Conservation (phyloP, 2,113 vertebrate species). For the Promerops cafer region DNA sequence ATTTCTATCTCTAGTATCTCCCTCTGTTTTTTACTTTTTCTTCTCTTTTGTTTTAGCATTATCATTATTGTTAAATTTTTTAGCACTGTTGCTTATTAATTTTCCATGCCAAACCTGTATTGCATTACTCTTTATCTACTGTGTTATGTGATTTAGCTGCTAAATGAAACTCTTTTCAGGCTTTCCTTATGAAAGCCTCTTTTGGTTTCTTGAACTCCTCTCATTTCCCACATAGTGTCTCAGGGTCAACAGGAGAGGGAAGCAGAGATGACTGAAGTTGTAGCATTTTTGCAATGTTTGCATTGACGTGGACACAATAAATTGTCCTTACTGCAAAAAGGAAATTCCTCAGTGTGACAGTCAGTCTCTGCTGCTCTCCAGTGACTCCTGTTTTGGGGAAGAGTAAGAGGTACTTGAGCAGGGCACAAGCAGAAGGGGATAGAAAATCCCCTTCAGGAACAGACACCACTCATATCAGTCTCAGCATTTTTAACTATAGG, state of each 20-base stretch:
- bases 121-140: neutral
- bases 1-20: neutral
- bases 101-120: neutral
- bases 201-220: neutral
- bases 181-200: neutral
- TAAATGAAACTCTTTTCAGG: neutral
- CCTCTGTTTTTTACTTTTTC: neutral
- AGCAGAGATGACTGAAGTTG: neutral
- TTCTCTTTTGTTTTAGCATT: neutral
- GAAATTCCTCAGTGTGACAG: neutral
- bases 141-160: neutral
- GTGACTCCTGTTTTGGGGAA: neutral
- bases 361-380: neutral
- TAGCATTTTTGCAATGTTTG: neutral
- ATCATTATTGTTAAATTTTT: neutral
- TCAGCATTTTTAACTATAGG: neutral
- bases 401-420: neutral
- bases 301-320: neutral
- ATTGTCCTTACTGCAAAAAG: neutral
- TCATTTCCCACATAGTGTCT: neutral
- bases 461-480: neutral
- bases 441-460: neutral
- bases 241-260: neutral
- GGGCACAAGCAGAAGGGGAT: neutral
- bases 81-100: neutral